phyloP scores from a whole-genome alignment of 2,113 vertebrate genomes.

The Pelusios castaneus region DNA sequence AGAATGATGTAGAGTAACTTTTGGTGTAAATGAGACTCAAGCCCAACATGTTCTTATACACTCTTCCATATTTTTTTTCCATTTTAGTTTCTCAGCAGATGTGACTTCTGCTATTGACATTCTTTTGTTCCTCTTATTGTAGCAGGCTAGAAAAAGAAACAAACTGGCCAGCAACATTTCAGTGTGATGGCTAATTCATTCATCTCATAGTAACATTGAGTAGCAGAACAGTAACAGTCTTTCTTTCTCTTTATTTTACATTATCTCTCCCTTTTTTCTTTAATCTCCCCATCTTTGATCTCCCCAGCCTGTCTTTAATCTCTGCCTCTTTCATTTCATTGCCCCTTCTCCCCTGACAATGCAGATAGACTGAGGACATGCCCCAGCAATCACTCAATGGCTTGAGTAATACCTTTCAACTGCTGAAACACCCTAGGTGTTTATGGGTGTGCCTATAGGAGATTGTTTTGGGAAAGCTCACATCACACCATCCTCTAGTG shows the following conservation, averaged over 20 bases:
- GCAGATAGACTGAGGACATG: background rate
- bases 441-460: background rate
- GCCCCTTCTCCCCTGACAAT: background rate
- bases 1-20: background rate
- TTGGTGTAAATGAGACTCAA: background rate
- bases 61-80: background rate
- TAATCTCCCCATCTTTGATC: background rate
- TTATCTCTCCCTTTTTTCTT: background rate
- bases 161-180: accelerated
- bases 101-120: background rate
- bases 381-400: no score
- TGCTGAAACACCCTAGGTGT: no score
- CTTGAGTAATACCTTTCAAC: no score
- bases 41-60: background rate
- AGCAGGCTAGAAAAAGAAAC: background rate
- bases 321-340: background rate
- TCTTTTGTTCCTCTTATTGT: background rate
- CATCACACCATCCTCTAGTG: background rate
- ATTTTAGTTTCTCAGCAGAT: background rate
- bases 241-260: background rate
- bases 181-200: background rate
- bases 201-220: background rate
- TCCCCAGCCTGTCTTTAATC: background rate
- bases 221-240: background rate
- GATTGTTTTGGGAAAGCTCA: background rate